Base-by-base conservation (phyloP, 2,113 vertebrate species). In the Xiphophorus hellerii region DNA sequence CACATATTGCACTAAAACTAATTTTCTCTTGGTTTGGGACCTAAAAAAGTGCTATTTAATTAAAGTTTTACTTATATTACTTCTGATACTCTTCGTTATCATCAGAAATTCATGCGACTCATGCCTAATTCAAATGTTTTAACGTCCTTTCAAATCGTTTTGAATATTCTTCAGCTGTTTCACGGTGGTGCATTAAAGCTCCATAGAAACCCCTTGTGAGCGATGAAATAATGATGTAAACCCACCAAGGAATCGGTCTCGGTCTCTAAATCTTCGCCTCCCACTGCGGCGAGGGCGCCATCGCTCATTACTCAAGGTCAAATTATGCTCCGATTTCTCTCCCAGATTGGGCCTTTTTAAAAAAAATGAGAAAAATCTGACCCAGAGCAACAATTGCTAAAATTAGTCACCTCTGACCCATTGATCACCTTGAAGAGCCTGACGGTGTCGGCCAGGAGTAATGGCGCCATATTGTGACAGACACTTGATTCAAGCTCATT, bases 401-500 rank as follows among this genome's bases (percentile, higher is more conserved):
- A 90, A 88, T 87, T 73, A 92, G 88, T 91, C 89, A 89, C 89
- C 88, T 89, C 80, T 88, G 91, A 92, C 90, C 89, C 73, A 86
- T 86, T 86, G 78, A 71, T 92, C 89, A 86, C 80, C 84, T 82
- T 69, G 77, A 42, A 74, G 76, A 68, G 1, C 64, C 80, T 73
- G 48, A 0, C 0, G 30, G 80, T 72, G 80, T 84, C 83, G 51
- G 10, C 5, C 61, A 79, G 81, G 74, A 92, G 79, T 90, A 87
- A 90, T 81, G 83, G 84, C 60, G 76, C 83, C 80, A 0, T 14
- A 29, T 82, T 77, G 78, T 88, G 83, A 89, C 87, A 86, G 89
- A 92, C 89, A 84, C 81, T 91, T 90, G 90, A 87, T 89, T 93
- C 88, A 81, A 66, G 83, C 89, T 92, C 90, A 93, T 94, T 93